A percentile compares a stretch with the other conserved stretches of the same genome.
Conservation (phyloP, 2,113 vertebrate genomes). For the Hystrix brachyura region DNA sequence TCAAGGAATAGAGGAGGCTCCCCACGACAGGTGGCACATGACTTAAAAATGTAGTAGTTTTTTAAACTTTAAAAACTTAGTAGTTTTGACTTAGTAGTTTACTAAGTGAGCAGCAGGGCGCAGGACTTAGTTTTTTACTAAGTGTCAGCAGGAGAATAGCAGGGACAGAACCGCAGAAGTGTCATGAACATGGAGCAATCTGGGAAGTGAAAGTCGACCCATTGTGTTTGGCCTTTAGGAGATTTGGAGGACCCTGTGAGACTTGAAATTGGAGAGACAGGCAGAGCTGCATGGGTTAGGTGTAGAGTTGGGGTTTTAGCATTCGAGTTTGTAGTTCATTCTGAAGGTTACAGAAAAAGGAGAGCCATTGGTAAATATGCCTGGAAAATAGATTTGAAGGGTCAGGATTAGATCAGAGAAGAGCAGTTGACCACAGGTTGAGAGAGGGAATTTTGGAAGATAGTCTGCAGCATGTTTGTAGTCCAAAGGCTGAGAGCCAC, state of each 20-base stretch:
- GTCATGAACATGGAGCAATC: neutral
- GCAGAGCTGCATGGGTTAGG: neutral
- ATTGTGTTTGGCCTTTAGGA: neutral
- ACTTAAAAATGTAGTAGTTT: neutral
- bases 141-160: neutral
- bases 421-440: neutral
- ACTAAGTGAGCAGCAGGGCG: neutral
- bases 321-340: neutral
- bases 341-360: slow-evolving; percentile 21
- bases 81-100: neutral
- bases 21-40: neutral
- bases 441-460: neutral
- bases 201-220: neutral
- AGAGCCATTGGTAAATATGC: neutral
- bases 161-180: neutral
- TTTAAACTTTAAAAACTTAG: neutral
- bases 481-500: neutral
- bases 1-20: neutral
- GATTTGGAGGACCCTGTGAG: neutral
- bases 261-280: neutral
- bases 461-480: neutral
- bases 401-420: neutral
- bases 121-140: neutral
- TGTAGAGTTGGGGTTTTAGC: neutral
- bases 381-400: neutral